Base-by-base conservation (phyloP, 2,888 invertebrate genomes). In the Scaptomyza polygonia region DNA sequence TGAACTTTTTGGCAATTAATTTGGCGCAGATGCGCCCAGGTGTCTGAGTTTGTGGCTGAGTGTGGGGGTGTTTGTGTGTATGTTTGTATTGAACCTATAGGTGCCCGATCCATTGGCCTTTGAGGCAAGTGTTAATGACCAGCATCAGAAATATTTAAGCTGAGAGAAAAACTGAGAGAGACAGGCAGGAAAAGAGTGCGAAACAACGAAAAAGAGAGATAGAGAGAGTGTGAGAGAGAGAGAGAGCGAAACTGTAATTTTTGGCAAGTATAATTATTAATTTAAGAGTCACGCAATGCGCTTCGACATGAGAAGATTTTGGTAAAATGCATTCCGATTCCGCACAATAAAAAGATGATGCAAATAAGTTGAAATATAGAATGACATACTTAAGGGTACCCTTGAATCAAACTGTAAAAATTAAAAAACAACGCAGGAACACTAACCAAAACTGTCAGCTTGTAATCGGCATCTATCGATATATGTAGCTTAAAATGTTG, bases 261-360 rank as follows among this genome's bases (percentile, higher is more conserved):
- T 47, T 39, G 39, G 48, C 73, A 61, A 73, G 72, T 80, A 84
- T 80, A 84, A 84, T 81, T 74, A 81, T 86, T 81, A 80, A 81
- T 86, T 80, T 62, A 78, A 74, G 65, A 81, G 58, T 65, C 75
- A 73, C 61, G 77, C 80, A 83, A 74, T 67, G 80, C 67, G 68
- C 84, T 63, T 49, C 78, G 52, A 73, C 56, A 65, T 52, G 63
- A 47, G 63, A 45, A 51, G 74, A 79, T 75, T 85, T 72, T 59
- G 58, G 47, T 71, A 62, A 82, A 82, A 76, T 79, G 76, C 79
- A 66, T 63, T 53, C 52, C 65, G 86, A 80, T 79, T 79, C n/a
- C n/a, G 77, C 73, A 43, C 34, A 49, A 49, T 49, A 30, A 45
- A 57, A 63, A 58, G 61, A 47, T 44, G 48, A 48, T 48, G 18